These are phyloP conservation scores for Oligia fasciuncula DNA, from an alignment of 2,888 invertebrate genomes.

Conservation along the genomic window DNA sequence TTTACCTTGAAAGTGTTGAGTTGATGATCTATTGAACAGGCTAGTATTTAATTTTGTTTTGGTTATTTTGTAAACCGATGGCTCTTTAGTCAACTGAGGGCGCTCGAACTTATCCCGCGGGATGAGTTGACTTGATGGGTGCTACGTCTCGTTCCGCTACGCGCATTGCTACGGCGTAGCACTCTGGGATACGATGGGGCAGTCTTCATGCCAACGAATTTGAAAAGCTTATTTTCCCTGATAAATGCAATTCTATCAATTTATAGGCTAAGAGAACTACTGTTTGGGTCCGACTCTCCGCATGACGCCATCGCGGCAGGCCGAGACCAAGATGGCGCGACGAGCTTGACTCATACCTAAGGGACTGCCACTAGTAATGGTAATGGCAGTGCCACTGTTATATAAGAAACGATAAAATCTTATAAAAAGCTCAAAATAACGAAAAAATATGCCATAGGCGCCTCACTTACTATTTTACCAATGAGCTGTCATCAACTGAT, in stretches of 20 bases:
- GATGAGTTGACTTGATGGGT: too few relatives aligned
- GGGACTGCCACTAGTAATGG: too few relatives aligned
- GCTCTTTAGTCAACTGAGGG: too few relatives aligned
- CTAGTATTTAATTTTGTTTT: neutral
- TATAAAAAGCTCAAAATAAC: neutral
- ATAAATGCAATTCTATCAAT: neutral
- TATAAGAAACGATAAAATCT: neutral
- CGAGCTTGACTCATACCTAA: neutral
- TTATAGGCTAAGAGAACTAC: neutral
- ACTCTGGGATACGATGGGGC: neutral
- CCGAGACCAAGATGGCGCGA: neutral
- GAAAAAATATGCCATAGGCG: neutral
- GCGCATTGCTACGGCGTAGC: slow-evolving; percentile 27
- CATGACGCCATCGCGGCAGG: neutral
- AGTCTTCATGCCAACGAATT: neutral
- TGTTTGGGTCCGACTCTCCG: neutral
- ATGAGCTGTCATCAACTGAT: neutral
- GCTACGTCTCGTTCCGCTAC: slow-evolving; percentile 1
- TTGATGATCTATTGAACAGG: neutral
- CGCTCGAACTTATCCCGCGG: too few relatives aligned
- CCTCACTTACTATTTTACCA: neutral
- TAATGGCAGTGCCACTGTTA: too few relatives aligned
- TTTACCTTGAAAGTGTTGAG: slow-evolving; percentile 15
- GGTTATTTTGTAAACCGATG: neutral
- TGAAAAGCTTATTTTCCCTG: neutral